These are phyloP conservation scores for Oreortyx pictus DNA, from an alignment of 2,797 vertebrate genomes.

Conservation along the genomic window DNA sequence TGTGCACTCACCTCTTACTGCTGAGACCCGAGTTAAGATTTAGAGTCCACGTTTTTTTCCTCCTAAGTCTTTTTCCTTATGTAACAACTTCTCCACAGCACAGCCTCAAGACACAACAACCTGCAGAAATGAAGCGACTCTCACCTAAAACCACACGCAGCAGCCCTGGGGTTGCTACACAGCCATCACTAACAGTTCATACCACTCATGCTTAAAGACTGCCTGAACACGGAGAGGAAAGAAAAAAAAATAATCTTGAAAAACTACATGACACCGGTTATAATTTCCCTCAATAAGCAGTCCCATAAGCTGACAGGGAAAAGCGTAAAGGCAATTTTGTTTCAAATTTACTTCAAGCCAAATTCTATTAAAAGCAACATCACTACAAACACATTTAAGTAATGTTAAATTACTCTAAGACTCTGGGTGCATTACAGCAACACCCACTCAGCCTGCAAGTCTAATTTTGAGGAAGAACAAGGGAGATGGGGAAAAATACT, in stretches of 20 bases:
- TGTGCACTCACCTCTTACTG: not conserved
- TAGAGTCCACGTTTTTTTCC: not conserved
- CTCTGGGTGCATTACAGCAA: not conserved
- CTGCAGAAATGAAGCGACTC: not conserved
- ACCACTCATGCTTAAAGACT: not conserved
- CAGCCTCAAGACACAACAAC: not conserved
- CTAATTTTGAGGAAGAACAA: not conserved
- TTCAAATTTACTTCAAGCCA: not conserved
- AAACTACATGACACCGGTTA: not conserved
- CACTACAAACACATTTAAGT: not conserved
- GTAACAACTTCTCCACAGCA: not conserved
- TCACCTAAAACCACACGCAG: not conserved
- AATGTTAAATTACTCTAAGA: not conserved
- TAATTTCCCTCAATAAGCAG: not conserved
- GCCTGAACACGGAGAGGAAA: rapidly evolving
- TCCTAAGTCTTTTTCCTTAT: not conserved
- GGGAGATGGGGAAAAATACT: no score
- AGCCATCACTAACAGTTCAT: not conserved
- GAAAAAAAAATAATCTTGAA: not conserved
- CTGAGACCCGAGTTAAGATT: not conserved
- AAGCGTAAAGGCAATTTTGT: not conserved
- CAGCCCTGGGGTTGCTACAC: not conserved
- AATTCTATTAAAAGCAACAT: not conserved
- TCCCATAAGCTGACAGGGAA: not conserved
- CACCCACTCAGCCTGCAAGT: not conserved